These are phyloP conservation scores for Coleophora flavipennella DNA, from an alignment of 2,888 invertebrate species.

Conservation along the genomic window DNA sequence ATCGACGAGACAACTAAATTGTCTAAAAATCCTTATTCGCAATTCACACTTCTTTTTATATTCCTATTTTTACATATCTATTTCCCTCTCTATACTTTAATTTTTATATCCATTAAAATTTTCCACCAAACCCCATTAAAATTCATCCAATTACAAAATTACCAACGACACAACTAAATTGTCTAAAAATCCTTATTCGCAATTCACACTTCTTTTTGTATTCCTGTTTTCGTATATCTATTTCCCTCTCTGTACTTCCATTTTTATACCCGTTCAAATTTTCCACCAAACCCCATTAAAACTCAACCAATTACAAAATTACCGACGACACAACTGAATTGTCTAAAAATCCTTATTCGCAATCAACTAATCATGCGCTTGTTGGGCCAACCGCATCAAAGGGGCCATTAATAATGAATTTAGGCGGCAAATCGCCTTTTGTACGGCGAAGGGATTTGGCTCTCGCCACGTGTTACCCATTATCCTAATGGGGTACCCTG, in stretches of 20 bases:
- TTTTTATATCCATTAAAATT: slow-evolving; percentile 4
- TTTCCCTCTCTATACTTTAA: no score
- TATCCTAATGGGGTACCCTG: slow-evolving; percentile 53
- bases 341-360: slow-evolving; percentile 39
- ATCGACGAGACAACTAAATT: no score
- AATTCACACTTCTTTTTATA: no score
- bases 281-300: neutral
- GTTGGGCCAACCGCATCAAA: slow-evolving; percentile 47
- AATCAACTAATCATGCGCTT: slow-evolving; percentile 57
- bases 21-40: no score
- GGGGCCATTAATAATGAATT: slow-evolving; percentile 66
- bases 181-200: slow-evolving; percentile 39
- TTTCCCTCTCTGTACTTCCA: no score
- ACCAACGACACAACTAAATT: slow-evolving; percentile 8
- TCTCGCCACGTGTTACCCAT: slow-evolving; percentile 63
- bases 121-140: neutral
- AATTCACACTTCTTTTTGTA: no score
- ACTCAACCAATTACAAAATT: neutral
- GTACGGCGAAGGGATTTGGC: slow-evolving; percentile 61
- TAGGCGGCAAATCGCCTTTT: slow-evolving; percentile 64
- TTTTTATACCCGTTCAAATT: slow-evolving; percentile 3
- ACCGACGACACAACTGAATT: slow-evolving; percentile 9
- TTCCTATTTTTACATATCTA: no score
- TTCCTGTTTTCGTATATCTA: no score
- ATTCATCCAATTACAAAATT: neutral